Conservation (phyloP, 1,140 invertebrate genomes). For the Eciton burchellii region DNA sequence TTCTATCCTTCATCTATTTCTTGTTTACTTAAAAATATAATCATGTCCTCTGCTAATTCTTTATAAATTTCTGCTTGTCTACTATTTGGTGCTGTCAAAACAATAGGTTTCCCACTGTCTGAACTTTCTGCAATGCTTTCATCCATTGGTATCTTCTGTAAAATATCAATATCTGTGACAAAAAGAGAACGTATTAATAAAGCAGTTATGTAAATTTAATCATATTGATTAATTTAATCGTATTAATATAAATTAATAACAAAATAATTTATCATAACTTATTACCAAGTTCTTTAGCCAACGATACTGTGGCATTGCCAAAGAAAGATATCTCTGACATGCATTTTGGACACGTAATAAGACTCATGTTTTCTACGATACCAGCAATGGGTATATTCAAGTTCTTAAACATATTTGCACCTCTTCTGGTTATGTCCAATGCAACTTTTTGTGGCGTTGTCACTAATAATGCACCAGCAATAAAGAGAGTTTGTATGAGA, state of each 20-base stretch:
- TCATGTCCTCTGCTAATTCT: conserved; percentile 86
- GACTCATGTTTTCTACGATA: conserved; percentile 94
- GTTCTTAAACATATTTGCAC: conserved; percentile 93
- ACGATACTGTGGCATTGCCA: conserved; percentile 86
- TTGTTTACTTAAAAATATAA: conserved; percentile 83
- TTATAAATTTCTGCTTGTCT: conserved; percentile 86
- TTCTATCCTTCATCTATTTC: conserved; percentile 52
- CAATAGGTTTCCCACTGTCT: conserved; percentile 92
- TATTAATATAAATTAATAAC: conserved; percentile 29
- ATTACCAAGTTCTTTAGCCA: conserved; percentile 86
- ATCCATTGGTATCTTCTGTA: conserved; percentile 92
- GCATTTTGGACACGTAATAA: conserved; percentile 91
- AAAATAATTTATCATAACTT: conserved; percentile 21
- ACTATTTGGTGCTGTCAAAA: conserved; percentile 89
- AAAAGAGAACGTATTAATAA: not conserved
- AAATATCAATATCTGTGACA: conserved; percentile 82
- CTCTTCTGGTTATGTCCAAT: conserved; percentile 92
- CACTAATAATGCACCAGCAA: conserved; percentile 93
- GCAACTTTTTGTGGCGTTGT: conserved; percentile 95
- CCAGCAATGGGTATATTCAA: conserved; percentile 92
- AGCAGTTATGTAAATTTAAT: not conserved
- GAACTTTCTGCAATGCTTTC: conserved; percentile 89
- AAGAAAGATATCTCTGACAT: conserved; percentile 88
- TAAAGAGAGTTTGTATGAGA: conserved; percentile 93
- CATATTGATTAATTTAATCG: too few species aligned